Base-by-base conservation (phyloP, 2,888 invertebrate species). In the Volucella inflata region DNA sequence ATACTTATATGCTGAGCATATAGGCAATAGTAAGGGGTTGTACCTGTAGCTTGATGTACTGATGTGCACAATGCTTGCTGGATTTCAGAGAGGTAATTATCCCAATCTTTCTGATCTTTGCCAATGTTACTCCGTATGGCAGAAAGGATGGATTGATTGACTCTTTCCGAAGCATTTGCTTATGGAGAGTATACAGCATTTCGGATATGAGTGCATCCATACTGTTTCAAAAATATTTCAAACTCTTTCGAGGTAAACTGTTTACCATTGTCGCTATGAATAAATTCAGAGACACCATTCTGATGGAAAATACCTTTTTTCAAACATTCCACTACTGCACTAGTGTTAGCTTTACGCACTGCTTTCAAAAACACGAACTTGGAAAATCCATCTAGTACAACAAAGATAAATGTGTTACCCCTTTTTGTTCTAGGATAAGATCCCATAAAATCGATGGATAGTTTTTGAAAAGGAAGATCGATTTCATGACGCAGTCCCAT, bases 1-100 rank as follows among this genome's bases (percentile, higher is more conserved):
- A 16, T 1, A 14, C 1, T 16, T 21, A 60, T 46, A 8, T 60
- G 60, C 44, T 60, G 46, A 12, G 44, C 60, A 60, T 9, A 60
- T n/a, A 60, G 11, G 2, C 44, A 44, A 21, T 21, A 60, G 12
- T 30, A 42, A 9, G 42, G 42, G 21, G 21, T 21, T 21, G 21
- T 21, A 21, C 21, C 21, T 21, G 21, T 21, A 42, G 42, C 1
- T 42, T 4, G 4, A 42, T 42, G 42, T 42, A 42, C 42, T 11
- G 10, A 42, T 11, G 42, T 42, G 11, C 42, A 42, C 42, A 42
- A 42, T 11, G 42, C 42, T 42, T 42, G 42, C 11, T 42, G 42
- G 11, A 42, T 42, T 11, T 42, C 2, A 4, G 42, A 42, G 2
- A 42, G 21, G 10, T 42, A 2, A 9, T 11, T 9, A 11, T 42